Evolutionary conservation across 2,113 vertebrate genomes (phyloP), one percentile per base, ranked within the genome.

Genomic region (Pseudopipra pipra): DNA sequence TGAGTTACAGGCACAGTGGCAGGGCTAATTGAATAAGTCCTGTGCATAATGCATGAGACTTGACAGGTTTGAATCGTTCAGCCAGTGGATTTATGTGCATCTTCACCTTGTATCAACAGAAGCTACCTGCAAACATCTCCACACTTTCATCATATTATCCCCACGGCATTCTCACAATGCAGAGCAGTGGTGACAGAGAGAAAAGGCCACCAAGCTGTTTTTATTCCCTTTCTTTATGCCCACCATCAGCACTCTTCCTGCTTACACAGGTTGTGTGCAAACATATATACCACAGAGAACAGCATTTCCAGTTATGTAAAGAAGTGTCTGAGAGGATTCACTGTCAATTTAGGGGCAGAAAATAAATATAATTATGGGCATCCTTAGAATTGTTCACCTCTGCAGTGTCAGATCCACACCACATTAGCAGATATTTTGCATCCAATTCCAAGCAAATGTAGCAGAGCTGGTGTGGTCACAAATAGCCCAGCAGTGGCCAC

Each of bases 91-190:
- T 95, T 86, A 88, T 84, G 92, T 47, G 86, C 90, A 54, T 84
- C 92, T 90, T 89, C 90, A 77, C 85, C 88, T 55, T 78, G 76
- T 51, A 78, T 77, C 81, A 97, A 95, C 90, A 84, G 84, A 44
- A 94, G 68, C 75, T 89, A 87, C 75, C 63, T 71, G 93, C 74
- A 86, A 71, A 76, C 35, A 79, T 75, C 85, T 95, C 79, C 66
- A 35, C 33, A 73, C 52, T 89, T 82, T 46, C 76, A 71, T 56
- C 52, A 7, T 58, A 56, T 90, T 46, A 90, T 25, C 61, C 44
- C 44, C 10, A 3, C 0, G 51, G 37, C 68, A 25, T 47, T 63
- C 63, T 58, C 59, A 62, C 51, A 46, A 0, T 12, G 7, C 3
- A 46, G 54, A 58, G 51, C 33, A 28, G 56, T 8, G 25, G 20